Base-by-base conservation (phyloP, 2,888 invertebrate species). In the Prosapia bicincta region DNA sequence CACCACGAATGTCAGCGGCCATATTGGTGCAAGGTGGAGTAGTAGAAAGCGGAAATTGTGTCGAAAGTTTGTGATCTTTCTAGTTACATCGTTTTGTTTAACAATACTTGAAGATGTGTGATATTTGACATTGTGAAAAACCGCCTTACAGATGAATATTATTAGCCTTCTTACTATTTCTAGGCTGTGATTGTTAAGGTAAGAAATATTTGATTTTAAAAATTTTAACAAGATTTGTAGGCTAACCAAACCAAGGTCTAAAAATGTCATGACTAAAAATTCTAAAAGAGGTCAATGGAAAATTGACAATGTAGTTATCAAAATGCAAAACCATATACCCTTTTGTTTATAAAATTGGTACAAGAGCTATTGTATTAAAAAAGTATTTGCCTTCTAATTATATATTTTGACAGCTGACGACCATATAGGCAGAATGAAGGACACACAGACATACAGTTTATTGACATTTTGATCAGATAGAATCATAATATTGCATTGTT, bases 1-100 rank as follows among this genome's bases (percentile, higher is more conserved):
- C 72, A 76, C 76, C 30, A 69, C 43, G 43, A 69, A 38, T 73
- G 71, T 70, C 67, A 54, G 72, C 77, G 54, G 76, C 78, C 78
- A 78, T 78, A 76, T 74, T 77, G 78, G 74, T 69, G 66, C 72
- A 75, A 78, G 78, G 77, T 78, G 76, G 76, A 78, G 76, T 66
- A 71, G 69, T 75, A 76, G 78, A 78, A 78, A 78, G 78, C 76
- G 75, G 76, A 72, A 72, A 76, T 76, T 75, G 70, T 75, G 26
- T 38, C 26, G 26, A 26, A 70, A 30, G 38, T 26, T 38, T 24
- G 32, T 70, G 23, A 25, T 43, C 70, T 70, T 25, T 24, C 70
- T 43, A 43, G 43, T 70, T 70, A 70, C n/a, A 70, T 23, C 70
- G 26, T 25, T n/a, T 38, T 38, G 43, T 70, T 32, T n/a, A 38